A percentile compares a stretch with the other conserved stretches of the same genome.
These are phyloP conservation scores for Trogon surrucura DNA, from an alignment of 2,113 vertebrate species.

Conservation along the genomic window DNA sequence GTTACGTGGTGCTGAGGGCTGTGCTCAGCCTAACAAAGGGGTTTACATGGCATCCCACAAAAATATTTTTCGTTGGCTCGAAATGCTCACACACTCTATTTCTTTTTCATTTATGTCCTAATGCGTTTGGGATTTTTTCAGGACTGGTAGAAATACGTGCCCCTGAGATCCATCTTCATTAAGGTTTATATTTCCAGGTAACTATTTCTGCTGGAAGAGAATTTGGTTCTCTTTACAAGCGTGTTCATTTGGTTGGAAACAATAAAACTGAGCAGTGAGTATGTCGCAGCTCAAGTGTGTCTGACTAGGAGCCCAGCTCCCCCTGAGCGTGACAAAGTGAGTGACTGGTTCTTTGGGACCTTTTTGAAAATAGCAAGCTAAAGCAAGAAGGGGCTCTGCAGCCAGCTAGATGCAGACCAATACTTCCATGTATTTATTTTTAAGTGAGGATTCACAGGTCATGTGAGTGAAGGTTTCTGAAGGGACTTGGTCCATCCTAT, in stretches of 20 bases:
- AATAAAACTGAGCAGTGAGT: neutral
- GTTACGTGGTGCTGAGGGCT: neutral
- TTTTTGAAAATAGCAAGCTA: neutral
- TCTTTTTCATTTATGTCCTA: conserved; percentile 2
- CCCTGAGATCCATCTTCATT: conserved; percentile 29
- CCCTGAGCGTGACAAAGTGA: neutral
- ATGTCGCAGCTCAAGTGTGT: neutral
- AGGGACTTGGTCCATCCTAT: neutral
- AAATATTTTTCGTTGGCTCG: neutral
- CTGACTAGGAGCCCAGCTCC: neutral
- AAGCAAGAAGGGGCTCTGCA: neutral
- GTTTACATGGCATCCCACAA: neutral
- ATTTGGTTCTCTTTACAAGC: neutral
- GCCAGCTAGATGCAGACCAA: neutral
- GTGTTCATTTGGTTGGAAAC: neutral
- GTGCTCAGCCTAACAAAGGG: neutral
- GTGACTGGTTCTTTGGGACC: neutral
- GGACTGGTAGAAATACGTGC: neutral
- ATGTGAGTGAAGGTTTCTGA: neutral
- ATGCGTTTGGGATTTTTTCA: neutral
- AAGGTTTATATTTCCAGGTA: conserved; percentile 1
- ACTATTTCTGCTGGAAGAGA: conserved; percentile 23
- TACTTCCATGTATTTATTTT: neutral
- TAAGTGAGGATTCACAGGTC: neutral
- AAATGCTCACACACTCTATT: neutral